Base-by-base conservation (phyloP, 2,113 vertebrate species). In the Nerophis lumbriciformis region DNA sequence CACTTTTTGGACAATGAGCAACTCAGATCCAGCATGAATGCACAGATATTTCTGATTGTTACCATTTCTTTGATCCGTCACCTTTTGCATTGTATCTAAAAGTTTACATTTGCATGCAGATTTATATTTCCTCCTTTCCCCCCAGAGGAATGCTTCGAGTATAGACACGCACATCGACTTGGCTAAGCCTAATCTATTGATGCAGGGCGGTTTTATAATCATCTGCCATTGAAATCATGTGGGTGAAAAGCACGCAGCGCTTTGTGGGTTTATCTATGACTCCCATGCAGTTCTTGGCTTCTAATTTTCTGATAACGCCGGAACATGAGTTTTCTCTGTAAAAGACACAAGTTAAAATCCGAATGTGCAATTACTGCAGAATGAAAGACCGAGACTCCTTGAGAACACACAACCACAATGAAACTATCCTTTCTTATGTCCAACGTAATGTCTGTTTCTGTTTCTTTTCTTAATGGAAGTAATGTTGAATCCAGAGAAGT, bases 261-360 rank as follows among this genome's bases (percentile, higher is more conserved):
- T 83, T 82, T 87, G 78, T 78, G 75, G 74, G 79, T 84, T 90
- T 90, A 90, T 90, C 88, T 85, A 61, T 60, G 72, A 83, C 85
- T 84, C 80, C 77, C 80, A 83, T 50, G 60, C 85, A 83, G 75
- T 87, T 85, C 79, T 83, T 76, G 56, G 77, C 83, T 86, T 89
- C 75, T 88, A 89, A 91, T 91, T 91, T 90, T 90, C 88, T 91
- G 89, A 90, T 91, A 91, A 90, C 82, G 60, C 73, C 59, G 21
- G 68, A 85, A 87, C 75, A 80, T 47, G 64, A 85, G 76, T 80
- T 83, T 71, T 61, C 71, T 53, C 53, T 66, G 62, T 59, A 77
- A 85, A 87, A 88, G 77, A 85, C 82, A 85, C 66, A 76, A 84
- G 85, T 83, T 69, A 59, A 82, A 85, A 80, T 81, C 70, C 38